Evolutionary conservation across 1,140 invertebrate species (phyloP), one percentile per base, ranked within the genome.

Genomic region (Drosophila ironensis): DNA sequence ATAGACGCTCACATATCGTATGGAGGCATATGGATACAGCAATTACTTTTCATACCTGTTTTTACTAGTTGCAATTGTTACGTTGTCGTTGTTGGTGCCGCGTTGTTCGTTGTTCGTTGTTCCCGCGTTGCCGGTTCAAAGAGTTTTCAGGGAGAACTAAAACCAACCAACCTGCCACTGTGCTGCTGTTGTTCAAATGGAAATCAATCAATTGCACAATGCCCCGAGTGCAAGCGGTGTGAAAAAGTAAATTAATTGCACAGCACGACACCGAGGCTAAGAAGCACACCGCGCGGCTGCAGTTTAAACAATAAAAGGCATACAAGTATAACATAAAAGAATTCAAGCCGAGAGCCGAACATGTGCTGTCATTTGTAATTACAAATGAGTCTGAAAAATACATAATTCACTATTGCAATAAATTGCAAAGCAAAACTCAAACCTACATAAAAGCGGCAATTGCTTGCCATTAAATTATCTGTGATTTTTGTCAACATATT

Each of bases 401-500:
- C 44, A 76, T 56, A 61, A 71, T 48, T 63, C 33, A 63, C 41
- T 64, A 52, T 24, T 47, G 33, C 52, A 52, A 67, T 54, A 56
- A 72, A 66, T 51, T 44, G 33, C 40, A 78, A 73, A 38, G 52
- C 28, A 37, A 73, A 63, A 66, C 28, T 37, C 37, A 47, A 35
- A 61, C 51, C 41, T 40, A 71, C 60, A 71, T 27, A 46, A 45
- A 69, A 28, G 42, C n/a, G 46, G 44, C 44, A 71, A 78, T 52
- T 50, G 64, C 59, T 51, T 77, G 78, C 75, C 74, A 71, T 86
- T 84, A 63, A 84, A 84, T 84, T 84, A 86, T 84, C 78, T 84
- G 78, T 84, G 78, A 84, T 84, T 84, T 72, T 78, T 68, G 78
- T 81, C 71, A 81, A 81, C 74, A 78, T 77, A 77, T 77, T 77